A percentile compares a stretch with the other conserved stretches of the same genome.
Conservation (phyloP, 2,888 invertebrate species). For the Eledona agricola region DNA sequence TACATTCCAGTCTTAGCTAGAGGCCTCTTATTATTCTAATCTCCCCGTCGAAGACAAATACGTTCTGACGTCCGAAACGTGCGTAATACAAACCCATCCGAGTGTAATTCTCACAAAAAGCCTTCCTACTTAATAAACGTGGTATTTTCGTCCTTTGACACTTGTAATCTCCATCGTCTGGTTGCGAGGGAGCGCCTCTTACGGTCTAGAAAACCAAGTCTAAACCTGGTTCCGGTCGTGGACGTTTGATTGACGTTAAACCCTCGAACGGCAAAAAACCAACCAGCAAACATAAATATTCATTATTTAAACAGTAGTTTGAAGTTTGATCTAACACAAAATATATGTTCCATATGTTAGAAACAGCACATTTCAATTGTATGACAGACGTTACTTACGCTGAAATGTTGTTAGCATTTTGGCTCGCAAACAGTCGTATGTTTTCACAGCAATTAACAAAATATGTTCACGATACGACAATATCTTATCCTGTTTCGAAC, state of each 20-base stretch:
- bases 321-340: constrained; percentile 47
- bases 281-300: constrained; percentile 51
- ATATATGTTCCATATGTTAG: constrained; percentile 52
- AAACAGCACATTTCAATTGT: constrained; percentile 51
- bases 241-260: constrained; percentile 47
- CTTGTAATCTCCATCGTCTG: constrained; percentile 40
- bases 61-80: constrained; percentile 41
- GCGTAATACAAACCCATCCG: constrained; percentile 46
- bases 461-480: constrained; percentile 53
- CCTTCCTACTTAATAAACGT: constrained; percentile 39
- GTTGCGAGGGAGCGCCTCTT: constrained; percentile 22
- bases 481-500: constrained; percentile 57
- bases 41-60: constrained; percentile 38
- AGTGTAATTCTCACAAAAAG: constrained; percentile 43
- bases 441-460: constrained; percentile 57
- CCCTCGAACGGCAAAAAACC: constrained; percentile 42
- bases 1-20: no score
- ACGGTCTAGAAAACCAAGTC: constrained; percentile 22
- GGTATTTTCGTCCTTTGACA: constrained; percentile 39
- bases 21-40: constrained; percentile 37
- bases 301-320: constrained; percentile 54
- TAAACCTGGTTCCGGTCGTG: constrained; percentile 42
- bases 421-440: constrained; percentile 53
- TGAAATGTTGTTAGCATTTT: constrained; percentile 53
- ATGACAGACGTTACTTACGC: constrained; percentile 49